These are phyloP conservation scores for Parelbella ahira DNA, from an alignment of 2,888 invertebrate species.

Conservation along the genomic window DNA sequence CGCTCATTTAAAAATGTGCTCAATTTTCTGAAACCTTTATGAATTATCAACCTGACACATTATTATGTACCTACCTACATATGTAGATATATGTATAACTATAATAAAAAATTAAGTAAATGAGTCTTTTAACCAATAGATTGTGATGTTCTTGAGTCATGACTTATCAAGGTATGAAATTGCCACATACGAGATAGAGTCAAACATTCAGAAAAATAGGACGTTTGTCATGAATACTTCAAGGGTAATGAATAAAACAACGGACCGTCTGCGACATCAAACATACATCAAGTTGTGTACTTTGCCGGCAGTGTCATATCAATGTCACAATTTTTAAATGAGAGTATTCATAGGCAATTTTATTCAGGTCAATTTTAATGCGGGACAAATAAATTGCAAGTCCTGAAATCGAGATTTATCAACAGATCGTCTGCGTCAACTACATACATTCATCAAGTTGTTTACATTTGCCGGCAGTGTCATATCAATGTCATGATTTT, in stretches of 20 bases:
- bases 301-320: constrained; percentile 1
- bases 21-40: no score
- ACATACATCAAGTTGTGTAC: constrained; percentile 10
- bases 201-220: neutral
- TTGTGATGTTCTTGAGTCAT: no score
- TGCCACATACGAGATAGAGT: neutral
- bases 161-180: no score
- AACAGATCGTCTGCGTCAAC: constrained; percentile 8
- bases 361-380: constrained; percentile 10
- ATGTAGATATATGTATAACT: no score
- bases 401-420: no score
- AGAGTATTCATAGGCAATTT: neutral
- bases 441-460: constrained; percentile 10
- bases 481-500: constrained; percentile 10
- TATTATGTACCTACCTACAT: no score
- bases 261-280: constrained; percentile 6
- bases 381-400: neutral
- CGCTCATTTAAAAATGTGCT: no score
- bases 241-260: constrained; percentile 11
- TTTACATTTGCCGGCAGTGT: constrained; percentile 3
- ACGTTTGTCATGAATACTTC: neutral
- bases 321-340: constrained; percentile 11
- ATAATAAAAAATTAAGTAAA: no score
- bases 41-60: no score
- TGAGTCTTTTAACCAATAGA: no score